Conservation (phyloP, 2,113 vertebrate species). For the Paramisgurnus dabryanus region DNA sequence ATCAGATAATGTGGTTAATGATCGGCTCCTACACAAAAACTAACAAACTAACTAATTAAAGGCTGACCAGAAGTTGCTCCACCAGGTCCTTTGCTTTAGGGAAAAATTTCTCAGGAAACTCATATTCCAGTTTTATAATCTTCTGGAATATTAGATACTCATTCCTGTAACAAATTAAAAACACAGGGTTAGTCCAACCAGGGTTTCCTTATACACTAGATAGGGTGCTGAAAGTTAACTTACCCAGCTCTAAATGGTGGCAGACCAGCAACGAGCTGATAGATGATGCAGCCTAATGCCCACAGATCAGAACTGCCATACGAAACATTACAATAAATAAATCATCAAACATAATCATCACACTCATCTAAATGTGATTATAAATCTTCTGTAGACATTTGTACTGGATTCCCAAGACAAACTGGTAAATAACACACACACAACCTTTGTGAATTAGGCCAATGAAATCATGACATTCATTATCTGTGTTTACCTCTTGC, state of each 20-base stretch:
- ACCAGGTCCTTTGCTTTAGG: conserved; percentile 98
- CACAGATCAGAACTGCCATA: conserved; percentile 88
- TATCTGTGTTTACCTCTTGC: conserved; percentile 86
- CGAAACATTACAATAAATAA: not conserved
- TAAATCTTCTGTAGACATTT: not conserved
- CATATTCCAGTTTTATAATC: conserved; percentile 99
- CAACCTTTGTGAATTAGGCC: not conserved
- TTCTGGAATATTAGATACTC: conserved; percentile 99
- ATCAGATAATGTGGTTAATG: not conserved
- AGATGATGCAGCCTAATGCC: conserved; percentile 98
- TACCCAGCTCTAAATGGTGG: conserved; percentile 98
- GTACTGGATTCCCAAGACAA: not conserved
- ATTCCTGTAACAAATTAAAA: conserved; percentile 80
- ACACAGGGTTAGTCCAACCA: not conserved
- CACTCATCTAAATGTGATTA: not conserved
- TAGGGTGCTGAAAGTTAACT: conserved; percentile 60
- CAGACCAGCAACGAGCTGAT: conserved; percentile 96
- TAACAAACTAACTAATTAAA: conserved; percentile 5
- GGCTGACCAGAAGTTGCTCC: conserved; percentile 90
- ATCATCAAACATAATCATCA: not conserved
- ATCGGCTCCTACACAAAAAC: not conserved
- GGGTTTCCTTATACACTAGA: not conserved
- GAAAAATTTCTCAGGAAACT: conserved; percentile 99
- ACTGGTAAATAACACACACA: not conserved
- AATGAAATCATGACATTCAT: conserved; percentile 4